Base-by-base conservation (phyloP, 2,113 vertebrate genomes). In the Micronycteris hirsuta region DNA sequence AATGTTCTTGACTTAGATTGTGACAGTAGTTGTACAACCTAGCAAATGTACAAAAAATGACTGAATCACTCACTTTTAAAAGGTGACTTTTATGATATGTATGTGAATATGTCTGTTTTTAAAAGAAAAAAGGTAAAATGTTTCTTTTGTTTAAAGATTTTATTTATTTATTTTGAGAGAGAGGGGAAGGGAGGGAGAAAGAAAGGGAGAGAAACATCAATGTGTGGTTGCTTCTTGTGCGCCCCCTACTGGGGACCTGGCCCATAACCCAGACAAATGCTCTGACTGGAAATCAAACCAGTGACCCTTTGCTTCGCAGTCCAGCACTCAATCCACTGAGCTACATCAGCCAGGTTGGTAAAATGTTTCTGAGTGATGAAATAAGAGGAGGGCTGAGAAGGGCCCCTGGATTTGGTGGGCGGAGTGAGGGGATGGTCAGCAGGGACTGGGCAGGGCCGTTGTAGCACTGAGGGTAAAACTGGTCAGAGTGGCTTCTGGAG, bases 381-480 rank as follows among this genome's bases (percentile, higher is more conserved):
- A 52, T 20, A 38, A 20, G 41, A 73, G 41, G 28, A 76, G 31
- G 2, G 52, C 85, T 26, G 41, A 73, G 41, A 28, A 76, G 20
- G 2, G 38, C 85, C 38, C 2, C 52, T 58, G 68, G 52, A 58
- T 73, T 43, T 73, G 45, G 45, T 47, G 45, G 45, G 45, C 45
- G 9, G 45, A 63, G 68, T 33, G 14, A 31, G 28, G 36, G 1
- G 26, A 16, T 24, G 5, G n/a, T 71, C 26, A 56, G 36, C 1
- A 17, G 36, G 6, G 45, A 4, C 26, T 7, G 68, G 16, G 36
- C 56, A 2, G 1, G n/a, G 28, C 56, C 2, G 0, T 20, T 28
- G 26, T 67, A 43, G 67, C 3, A 67, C 6, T 33, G 84, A 71
- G 4, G 20, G 49, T 16, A 52, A 52, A 52, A 52, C 49, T 52